Percentiles rank a stretch among this genome's conserved stretches.
phyloP scores from a whole-genome alignment of 2,113 vertebrate genomes.

The Xiphorhynchus elegans region DNA sequence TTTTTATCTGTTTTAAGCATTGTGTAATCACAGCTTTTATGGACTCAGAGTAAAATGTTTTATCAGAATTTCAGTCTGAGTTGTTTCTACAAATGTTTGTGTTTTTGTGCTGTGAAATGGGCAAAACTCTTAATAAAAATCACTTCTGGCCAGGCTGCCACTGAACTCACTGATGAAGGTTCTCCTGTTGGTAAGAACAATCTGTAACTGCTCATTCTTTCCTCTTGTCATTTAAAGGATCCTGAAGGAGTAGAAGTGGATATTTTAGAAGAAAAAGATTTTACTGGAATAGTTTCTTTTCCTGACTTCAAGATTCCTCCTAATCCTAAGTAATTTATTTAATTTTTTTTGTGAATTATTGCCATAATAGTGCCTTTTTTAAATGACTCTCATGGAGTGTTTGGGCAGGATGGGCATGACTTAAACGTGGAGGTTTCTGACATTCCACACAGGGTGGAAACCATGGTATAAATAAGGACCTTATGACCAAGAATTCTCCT shows the following conservation, averaged over 20 bases:
- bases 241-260: conserved; percentile 84
- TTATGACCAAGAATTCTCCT: not conserved
- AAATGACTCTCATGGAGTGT: not conserved
- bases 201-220: not conserved
- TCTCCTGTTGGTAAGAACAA: not conserved
- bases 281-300: conserved; percentile 88
- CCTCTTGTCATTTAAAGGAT: conserved; percentile 78
- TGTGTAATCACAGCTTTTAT: not conserved
- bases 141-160: not conserved
- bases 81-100: not conserved
- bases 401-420: not conserved
- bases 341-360: not conserved
- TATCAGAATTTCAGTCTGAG: not conserved
- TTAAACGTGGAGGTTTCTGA: not conserved
- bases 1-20: not conserved
- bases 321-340: conserved; percentile 85
- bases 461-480: not conserved
- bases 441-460: not conserved
- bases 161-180: not conserved
- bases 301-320: conserved; percentile 92
- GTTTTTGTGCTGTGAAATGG: not conserved
- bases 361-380: not conserved
- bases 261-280: conserved; percentile 81
- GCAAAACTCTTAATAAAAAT: not conserved
- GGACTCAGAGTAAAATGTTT: not conserved